Percentiles rank a stretch among this genome's conserved stretches.
These are phyloP conservation scores for Panthera tigris DNA, from an alignment of 2,113 vertebrate species.

Conservation along the genomic window DNA sequence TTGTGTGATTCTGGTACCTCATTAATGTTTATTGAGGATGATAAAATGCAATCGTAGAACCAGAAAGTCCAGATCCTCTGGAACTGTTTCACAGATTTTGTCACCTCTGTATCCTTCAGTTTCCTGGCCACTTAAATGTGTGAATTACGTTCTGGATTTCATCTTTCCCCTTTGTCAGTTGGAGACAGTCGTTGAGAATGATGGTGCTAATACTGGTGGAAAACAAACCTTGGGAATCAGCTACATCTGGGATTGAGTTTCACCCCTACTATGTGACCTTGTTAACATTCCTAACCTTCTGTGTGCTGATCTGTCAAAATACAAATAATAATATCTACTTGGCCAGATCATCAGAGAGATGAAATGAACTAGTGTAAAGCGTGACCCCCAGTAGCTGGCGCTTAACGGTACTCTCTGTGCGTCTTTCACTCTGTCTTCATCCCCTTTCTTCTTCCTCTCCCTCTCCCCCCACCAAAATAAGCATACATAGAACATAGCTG, in stretches of 20 bases:
- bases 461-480: not conserved
- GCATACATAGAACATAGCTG: too few species aligned
- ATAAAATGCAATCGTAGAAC: not conserved
- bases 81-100: not conserved
- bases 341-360: not conserved
- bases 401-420: not conserved
- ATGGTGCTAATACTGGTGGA: not conserved
- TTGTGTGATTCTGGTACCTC: not conserved
- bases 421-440: not conserved
- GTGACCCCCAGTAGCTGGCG: not conserved
- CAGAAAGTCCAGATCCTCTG: constrained; percentile 25
- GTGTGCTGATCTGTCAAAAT: not conserved
- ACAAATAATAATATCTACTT: not conserved
- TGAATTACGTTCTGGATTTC: not conserved
- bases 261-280: not conserved
- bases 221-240: not conserved
- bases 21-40: not conserved
- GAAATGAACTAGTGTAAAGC: not conserved
- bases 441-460: not conserved
- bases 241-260: not conserved
- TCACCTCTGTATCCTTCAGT: not conserved
- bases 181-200: not conserved
- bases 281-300: not conserved
- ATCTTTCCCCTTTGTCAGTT: not conserved
- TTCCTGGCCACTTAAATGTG: not conserved